Evolutionary conservation across 2,888 invertebrate species (phyloP), one percentile per base, ranked within the genome.

Genomic region (Pristionchus arcanus): DNA sequence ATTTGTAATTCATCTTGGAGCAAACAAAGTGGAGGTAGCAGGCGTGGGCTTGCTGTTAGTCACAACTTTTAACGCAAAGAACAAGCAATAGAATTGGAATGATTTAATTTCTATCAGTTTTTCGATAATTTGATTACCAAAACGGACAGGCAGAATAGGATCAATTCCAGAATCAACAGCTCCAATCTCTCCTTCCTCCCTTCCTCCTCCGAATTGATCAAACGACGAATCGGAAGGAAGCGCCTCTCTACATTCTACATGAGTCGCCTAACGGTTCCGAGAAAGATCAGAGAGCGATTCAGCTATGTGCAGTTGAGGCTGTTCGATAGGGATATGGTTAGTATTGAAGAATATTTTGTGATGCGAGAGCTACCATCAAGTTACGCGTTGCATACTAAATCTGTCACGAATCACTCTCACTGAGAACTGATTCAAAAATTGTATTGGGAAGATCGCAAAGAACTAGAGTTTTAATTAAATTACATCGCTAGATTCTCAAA

Each of bases 141-240:
- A n/a, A n/a, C n/a, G n/a, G 55, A 55, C 13, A 66, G 3, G 25
- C n/a, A n/a, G 13, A 42, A 77, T 31, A 77, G 77, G 15, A 31
- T n/a, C 37, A 9, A 21, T 55, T 83, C 3, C 83, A 83, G 83
- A 4, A 83, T 83, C 49, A 28, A 83, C 49, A 53, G 53, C 31
- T 5, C 83, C n/a, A 55, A 83, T 31, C 55, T 83, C 28, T 11
- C 25, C n/a, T 83, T 83, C 21, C 83, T 83, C 21, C 83, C 83
- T 53, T 7, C 31, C 11, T 19, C 25, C 19, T 83, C 28, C 31
- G 83, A 83, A 21, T 42, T 83, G 83, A 55, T 83, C 19, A 55
- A 55, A 4, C n/a, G 83, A 15, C n/a, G 37, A 19, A 83, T 83
- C 55, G 55, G 83, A 16, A 49, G 28, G 16, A 28, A 34, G 28